Base-by-base conservation (phyloP, 2,888 invertebrate genomes). In the Azorinus chamasolen region DNA sequence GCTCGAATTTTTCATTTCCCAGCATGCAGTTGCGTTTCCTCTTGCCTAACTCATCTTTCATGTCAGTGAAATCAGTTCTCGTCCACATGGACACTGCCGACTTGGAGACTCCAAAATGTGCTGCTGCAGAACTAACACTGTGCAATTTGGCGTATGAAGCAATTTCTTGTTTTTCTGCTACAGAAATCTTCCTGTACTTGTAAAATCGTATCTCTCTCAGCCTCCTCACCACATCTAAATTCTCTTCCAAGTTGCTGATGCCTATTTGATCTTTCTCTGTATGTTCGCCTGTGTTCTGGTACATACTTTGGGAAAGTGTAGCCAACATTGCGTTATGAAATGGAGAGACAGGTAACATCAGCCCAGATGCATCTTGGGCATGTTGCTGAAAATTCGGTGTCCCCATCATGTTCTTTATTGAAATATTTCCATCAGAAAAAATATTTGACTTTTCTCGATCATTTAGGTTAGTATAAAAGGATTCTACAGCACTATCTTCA, bases 81-180 rank as follows among this genome's bases (percentile, higher is more conserved):
- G 72, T 76, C 80, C 80, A 80, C 72, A 80, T 73, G 12, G 80
- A 80, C 8, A 80, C 80, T 2, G 80, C 76, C 4, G 80, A 80
- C 37, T 80, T 80, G 10, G 80, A 80, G 10, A 80, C 80, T 32
- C 73, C 73, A 43, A 48, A 77, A 58, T 62, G 65, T 5, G 61
- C 37, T 10, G 80, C 80, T 3, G 80, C 80, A 18, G 58, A 43
- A 25, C 76, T 80, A 1, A 76, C 76, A 8, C 80, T 73, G 57
- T 76, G 62, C 5, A 58, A 20, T 48, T 73, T 76, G 14, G 80
- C 80, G 58, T 65, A 76, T 3, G 46, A 66, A 10, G 80, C 65
- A 53, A 80, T 73, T 51, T 73, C 66, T 6, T 69, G 64, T 57
- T 80, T 80, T 53, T 76, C 76, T 18, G 50, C 37, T 10, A 80